phyloP scores from a whole-genome alignment of 35 echinoderm and acorn worm species.

The Lytechinus pictus region DNA sequence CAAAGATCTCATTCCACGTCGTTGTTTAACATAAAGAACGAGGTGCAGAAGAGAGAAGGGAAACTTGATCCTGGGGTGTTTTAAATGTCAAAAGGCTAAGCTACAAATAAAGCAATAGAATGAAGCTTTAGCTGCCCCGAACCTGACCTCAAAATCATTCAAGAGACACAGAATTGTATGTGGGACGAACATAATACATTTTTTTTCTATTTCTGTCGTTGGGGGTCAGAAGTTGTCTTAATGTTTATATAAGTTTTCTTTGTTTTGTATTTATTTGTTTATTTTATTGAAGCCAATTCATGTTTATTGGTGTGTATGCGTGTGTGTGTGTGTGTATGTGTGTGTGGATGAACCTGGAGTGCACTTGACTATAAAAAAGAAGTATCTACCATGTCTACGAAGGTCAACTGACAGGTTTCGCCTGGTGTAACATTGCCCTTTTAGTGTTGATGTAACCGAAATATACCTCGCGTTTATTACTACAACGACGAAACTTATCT shows the following conservation, averaged over 20 bases:
- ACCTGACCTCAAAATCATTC: neutral
- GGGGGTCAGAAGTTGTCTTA: too few species aligned
- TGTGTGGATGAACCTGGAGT: too few species aligned
- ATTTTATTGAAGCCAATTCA: too few species aligned
- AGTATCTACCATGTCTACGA: too few species aligned
- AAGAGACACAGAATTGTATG: neutral
- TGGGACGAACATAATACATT: neutral
- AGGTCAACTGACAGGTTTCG: neutral
- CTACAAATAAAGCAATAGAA: neutral
- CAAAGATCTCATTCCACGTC: neutral
- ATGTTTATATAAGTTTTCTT: too few species aligned
- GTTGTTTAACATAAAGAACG: neutral
- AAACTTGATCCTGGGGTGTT: neutral
- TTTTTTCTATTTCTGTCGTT: too few species aligned
- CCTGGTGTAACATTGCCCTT: neutral
- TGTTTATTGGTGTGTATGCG: too few species aligned
- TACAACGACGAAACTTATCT: too few species aligned
- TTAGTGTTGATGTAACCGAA: neutral
- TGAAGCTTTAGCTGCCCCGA: neutral
- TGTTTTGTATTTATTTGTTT: too few species aligned
- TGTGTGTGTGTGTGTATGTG: too few species aligned
- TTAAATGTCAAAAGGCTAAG: constrained; percentile 19
- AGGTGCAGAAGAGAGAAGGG: neutral
- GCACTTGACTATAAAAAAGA: too few species aligned
- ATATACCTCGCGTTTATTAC: neutral